These are phyloP conservation scores for Leptopilina syphax DNA, from an alignment of 2,888 invertebrate species.

Conservation along the genomic window DNA sequence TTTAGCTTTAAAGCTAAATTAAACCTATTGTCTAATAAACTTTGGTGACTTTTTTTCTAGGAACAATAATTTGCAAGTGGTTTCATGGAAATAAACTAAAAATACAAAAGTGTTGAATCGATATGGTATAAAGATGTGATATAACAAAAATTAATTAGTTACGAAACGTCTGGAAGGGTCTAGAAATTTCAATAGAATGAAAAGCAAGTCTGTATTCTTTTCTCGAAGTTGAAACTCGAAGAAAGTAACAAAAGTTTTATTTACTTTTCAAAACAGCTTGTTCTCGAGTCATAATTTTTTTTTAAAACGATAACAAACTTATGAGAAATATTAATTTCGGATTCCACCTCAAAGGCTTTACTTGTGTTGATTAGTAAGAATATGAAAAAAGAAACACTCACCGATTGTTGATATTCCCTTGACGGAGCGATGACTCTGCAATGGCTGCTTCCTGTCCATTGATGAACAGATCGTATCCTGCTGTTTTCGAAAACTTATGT, in stretches of 20 bases:
- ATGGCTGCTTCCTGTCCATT: no score
- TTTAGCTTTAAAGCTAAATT: no score
- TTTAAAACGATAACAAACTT: background rate
- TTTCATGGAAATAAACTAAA: no score
- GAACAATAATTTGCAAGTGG: no score
- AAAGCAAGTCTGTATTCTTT: conserved; percentile 3
- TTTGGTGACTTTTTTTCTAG: no score
- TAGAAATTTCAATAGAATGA: background rate
- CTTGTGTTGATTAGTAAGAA: no score
- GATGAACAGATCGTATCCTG: no score
- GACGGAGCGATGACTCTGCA: background rate
- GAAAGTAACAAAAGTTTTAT: background rate
- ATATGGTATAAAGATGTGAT: no score
- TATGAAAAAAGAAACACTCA: background rate
- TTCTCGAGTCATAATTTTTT: background rate
- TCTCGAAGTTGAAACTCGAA: background rate
- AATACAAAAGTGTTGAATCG: no score
- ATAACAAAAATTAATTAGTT: background rate
- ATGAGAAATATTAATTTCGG: background rate
- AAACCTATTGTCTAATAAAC: no score
- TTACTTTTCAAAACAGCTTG: background rate
- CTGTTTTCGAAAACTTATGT: background rate
- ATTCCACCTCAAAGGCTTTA: background rate
- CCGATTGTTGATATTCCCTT: background rate
- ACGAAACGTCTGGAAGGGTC: conserved; percentile 5